These are phyloP conservation scores for Octomys mimax DNA, from an alignment of 2,797 vertebrate species.

Conservation along the genomic window DNA sequence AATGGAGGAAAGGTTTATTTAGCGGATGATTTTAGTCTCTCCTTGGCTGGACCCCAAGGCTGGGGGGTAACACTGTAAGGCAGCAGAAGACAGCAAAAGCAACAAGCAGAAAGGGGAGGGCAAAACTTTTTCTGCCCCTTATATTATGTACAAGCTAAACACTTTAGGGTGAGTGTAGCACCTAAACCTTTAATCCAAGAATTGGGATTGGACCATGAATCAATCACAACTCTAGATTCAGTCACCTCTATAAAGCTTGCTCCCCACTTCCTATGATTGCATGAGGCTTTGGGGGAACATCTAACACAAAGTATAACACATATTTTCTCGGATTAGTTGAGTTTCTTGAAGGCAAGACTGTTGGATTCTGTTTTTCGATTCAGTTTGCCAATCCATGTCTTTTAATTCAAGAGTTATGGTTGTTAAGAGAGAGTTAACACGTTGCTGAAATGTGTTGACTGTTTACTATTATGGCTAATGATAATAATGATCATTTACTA, in stretches of 20 bases:
- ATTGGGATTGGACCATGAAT: neutral
- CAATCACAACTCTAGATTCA: neutral
- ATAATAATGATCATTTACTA: neutral
- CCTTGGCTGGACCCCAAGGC: neutral
- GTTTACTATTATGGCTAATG: neutral
- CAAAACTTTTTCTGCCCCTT: neutral
- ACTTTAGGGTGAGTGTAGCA: neutral
- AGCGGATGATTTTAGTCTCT: neutral
- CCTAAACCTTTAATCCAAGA: neutral
- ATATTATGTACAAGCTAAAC: neutral
- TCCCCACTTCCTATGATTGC: neutral
- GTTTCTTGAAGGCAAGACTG: neutral
- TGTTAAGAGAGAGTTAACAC: neutral
- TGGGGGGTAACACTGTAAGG: neutral
- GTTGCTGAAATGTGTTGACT: neutral
- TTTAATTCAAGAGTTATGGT: neutral
- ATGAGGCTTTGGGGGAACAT: neutral
- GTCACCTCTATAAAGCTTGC: neutral
- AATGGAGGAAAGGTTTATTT: neutral
- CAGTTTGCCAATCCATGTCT: neutral
- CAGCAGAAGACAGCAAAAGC: neutral
- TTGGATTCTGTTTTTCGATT: neutral
- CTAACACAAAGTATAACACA: neutral
- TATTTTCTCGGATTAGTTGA: neutral
- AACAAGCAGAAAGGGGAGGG: neutral